phyloP scores from a whole-genome alignment of 1,140 invertebrate species.

The Meloidogyne floridensis region DNA sequence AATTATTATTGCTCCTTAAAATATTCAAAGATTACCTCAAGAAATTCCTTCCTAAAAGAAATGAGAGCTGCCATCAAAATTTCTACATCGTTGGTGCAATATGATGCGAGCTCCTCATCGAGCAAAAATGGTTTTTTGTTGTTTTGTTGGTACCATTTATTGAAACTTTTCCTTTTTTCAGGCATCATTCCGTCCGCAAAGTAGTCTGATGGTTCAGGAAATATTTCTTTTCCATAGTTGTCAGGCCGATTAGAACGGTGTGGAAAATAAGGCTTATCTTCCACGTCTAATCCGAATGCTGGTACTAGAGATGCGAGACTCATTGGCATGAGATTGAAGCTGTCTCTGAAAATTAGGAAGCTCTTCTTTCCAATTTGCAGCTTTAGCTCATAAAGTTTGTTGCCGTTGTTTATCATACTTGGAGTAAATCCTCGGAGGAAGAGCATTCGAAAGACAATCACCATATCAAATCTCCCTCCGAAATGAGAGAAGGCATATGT shows the following conservation, averaged over 20 bases:
- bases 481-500: constrained; percentile 8
- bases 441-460: neutral
- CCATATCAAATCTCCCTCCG: constrained; percentile 2
- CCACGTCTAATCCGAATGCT: neutral
- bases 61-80: constrained; percentile 18
- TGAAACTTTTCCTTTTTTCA: neutral
- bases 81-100: neutral
- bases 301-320: neutral
- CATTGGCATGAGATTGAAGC: constrained; percentile 12
- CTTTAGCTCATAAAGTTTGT: constrained; percentile 11
- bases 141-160: neutral
- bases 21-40: neutral
- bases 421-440: neutral
- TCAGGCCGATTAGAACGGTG: neutral
- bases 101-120: constrained; percentile 3
- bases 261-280: constrained; percentile 11
- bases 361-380: neutral
- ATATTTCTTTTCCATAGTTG: constrained; percentile 6
- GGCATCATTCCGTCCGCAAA: constrained; percentile 7
- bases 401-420: neutral
- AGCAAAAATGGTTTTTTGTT: neutral
- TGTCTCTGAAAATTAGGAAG: neutral
- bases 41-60: constrained; percentile 2
- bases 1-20: neutral
- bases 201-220: neutral